Evolutionary conservation across 2,113 vertebrate species (phyloP).

Genomic region (Neolamprologus longior): DNA sequence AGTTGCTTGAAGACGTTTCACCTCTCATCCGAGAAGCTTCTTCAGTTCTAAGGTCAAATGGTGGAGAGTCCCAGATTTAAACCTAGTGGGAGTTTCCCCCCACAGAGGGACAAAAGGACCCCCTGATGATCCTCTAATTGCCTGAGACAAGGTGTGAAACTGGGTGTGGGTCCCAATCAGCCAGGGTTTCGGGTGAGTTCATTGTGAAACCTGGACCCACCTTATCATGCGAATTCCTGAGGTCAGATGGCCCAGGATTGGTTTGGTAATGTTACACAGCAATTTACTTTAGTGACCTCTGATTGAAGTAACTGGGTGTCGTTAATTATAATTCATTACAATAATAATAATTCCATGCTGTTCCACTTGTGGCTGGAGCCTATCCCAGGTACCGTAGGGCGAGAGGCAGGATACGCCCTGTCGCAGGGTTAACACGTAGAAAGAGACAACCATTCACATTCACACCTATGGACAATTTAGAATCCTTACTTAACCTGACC

Average conservation of each 20-base stretch:
- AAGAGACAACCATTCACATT: not conserved
- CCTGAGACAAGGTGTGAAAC: too few species aligned
- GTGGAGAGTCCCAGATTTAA: too few species aligned
- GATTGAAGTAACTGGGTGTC: not conserved
- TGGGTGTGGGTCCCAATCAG: too few species aligned
- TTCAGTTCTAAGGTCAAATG: too few species aligned
- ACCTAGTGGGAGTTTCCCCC: too few species aligned
- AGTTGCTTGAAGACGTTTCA: too few species aligned
- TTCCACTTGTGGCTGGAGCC: not conserved
- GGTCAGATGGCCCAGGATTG: not conserved
- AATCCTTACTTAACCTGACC: not conserved
- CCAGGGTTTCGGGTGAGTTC: too few species aligned
- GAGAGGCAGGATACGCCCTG: not conserved
- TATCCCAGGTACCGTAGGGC: accelerated
- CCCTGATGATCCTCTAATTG: too few species aligned
- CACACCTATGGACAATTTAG: not conserved
- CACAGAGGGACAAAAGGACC: too few species aligned
- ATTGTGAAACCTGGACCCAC: too few species aligned
- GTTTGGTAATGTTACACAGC: not conserved
- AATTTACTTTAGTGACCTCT: not conserved
- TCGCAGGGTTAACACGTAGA: not conserved
- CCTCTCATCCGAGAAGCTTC: too few species aligned
- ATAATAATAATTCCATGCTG: not conserved
- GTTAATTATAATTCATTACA: not conserved
- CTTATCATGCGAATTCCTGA: too few species aligned